phyloP scores from a whole-genome alignment of 2,113 vertebrate species.

The Lagopus leucura region DNA sequence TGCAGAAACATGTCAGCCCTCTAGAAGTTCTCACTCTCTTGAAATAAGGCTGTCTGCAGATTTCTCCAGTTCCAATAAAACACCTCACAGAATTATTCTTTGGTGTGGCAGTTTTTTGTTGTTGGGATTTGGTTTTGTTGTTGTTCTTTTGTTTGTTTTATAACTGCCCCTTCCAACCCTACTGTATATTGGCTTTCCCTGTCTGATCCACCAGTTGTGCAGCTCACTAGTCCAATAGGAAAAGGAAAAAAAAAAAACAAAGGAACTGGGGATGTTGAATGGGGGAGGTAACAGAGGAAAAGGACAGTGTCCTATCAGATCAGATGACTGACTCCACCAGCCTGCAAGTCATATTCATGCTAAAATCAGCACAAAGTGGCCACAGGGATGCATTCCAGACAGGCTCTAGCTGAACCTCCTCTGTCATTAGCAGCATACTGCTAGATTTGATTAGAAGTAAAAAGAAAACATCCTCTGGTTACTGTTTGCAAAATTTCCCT shows the following conservation, averaged over 20 bases:
- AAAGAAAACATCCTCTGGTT: neutral
- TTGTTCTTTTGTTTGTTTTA: neutral
- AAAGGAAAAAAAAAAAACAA: no score
- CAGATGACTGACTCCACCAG: neutral
- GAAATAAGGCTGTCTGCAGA: neutral
- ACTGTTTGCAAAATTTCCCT: neutral
- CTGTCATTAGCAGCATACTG: neutral
- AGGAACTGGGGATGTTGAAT: accelerated
- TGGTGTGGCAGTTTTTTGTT: neutral
- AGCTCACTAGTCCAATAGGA: neutral
- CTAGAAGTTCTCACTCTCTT: neutral
- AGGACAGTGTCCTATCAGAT: neutral
- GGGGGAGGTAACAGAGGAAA: neutral
- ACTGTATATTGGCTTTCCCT: neutral
- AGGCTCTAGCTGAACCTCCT: neutral
- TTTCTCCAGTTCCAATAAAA: neutral
- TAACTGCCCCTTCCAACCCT: neutral
- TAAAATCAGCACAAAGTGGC: neutral
- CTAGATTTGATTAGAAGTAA: neutral
- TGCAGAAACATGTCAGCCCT: neutral
- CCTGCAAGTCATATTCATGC: neutral
- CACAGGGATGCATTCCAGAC: neutral
- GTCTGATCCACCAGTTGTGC: neutral
- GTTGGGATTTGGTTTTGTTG: neutral
- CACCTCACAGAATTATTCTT: neutral